These are phyloP conservation scores for Thera britannica DNA, from an alignment of 2,888 invertebrate species.

Conservation along the genomic window DNA sequence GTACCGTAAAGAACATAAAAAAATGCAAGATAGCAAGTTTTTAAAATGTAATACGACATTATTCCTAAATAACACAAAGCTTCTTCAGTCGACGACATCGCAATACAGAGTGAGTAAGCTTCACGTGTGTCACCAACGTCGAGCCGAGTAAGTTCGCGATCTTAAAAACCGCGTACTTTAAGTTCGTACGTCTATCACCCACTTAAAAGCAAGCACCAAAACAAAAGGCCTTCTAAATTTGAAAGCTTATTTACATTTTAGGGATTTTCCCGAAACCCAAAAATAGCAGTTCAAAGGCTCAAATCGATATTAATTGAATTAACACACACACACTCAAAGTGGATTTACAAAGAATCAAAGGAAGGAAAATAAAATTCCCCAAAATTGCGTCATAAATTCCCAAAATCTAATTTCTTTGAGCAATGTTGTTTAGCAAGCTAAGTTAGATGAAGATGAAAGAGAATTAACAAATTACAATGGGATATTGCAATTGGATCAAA, in stretches of 20 bases:
- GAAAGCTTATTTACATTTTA: not conserved
- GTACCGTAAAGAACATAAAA: too few species aligned
- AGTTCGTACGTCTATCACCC: too few species aligned
- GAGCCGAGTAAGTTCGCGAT: too few species aligned
- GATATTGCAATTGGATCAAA: not conserved
- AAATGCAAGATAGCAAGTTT: too few species aligned
- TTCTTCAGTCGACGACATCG: too few species aligned
- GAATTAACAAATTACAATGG: not conserved
- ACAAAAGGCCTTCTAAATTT: too few species aligned
- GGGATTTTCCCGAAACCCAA: conserved; percentile 25
- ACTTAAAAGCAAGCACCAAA: too few species aligned
- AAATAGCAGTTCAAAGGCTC: conserved; percentile 35
- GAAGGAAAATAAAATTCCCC: conserved; percentile 34
- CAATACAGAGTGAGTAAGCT: too few species aligned
- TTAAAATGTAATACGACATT: too few species aligned
- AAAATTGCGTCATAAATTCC: conserved; percentile 58
- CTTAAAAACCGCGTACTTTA: too few species aligned
- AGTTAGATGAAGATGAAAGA: conserved; percentile 2
- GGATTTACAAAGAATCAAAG: conserved; percentile 36
- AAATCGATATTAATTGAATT: conserved; percentile 64
- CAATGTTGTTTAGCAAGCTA: conserved; percentile 56
- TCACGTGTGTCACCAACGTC: too few species aligned
- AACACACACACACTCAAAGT: conserved; percentile 57
- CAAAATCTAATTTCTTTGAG: conserved; percentile 50
- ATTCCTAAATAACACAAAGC: too few species aligned